Evolutionary conservation across 2,888 invertebrate genomes (phyloP), one percentile per base, ranked within the genome.

Genomic region (Myopa testacea): DNA sequence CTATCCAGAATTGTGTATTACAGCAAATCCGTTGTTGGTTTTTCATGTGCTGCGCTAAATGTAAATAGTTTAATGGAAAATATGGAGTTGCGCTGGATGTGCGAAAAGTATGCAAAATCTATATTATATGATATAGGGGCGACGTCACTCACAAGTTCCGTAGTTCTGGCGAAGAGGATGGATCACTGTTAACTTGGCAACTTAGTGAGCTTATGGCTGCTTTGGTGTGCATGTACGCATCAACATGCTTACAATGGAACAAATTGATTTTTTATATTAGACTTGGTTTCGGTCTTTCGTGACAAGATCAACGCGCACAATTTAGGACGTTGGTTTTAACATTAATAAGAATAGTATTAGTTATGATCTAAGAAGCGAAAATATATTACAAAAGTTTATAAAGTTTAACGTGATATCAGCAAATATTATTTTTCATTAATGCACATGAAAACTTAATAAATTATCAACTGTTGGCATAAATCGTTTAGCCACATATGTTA

Each of bases 141-240:
- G 12, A 63, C 65, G 45, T 1, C 71, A 40, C 63, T 75, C 55
- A 76, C 75, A 5, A 78, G 72, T 7, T 81, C 80, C 3, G 79
- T 93, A 83, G 94, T 94, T 67, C 92, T 96, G 81, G 92, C 94
- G 78, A 95, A 97, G 88, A 90, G 97, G 84, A 91, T 97, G 75
- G 91, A 97, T 60, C n/a, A n/a, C 97, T 0, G 95, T 95, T 84
- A 90, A 95, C 78, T 90, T 98, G 68, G 96, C 96, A 10, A 95
- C 97, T 45, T 90, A 98, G 38, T 91, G 96, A 83, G 95, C 97
- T 0, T 94, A 95, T 87, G 97, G 97, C 91, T 95, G 95, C 0
- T 95, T 94, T 86, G 98, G 98, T 45, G 95, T 95, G 3, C 96
- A 96, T 90, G 94, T 94, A 16, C 93, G 94, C 81, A 93, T 97